phyloP scores from a whole-genome alignment of 2,888 invertebrate genomes.

The Spilarctia lutea region DNA sequence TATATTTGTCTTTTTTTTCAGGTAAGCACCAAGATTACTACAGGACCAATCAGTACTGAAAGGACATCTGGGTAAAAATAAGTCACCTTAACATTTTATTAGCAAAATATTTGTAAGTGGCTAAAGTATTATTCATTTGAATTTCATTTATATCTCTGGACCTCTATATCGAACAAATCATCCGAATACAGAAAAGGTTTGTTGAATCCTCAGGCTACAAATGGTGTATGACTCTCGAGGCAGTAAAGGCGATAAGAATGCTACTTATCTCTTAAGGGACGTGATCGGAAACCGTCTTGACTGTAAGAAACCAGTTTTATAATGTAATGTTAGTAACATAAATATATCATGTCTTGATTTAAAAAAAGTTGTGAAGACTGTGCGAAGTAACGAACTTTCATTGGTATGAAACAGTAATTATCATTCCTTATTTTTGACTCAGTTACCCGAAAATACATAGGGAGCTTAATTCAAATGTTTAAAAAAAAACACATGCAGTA shows the following conservation, averaged over 20 bases:
- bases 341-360: not conserved
- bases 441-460: too few species aligned
- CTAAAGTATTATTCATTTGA: not conserved
- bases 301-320: not conserved
- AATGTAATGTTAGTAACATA: not conserved
- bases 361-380: not conserved
- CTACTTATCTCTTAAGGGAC: conserved; percentile 13
- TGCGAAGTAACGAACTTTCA: too few species aligned
- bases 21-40: conserved; percentile 28
- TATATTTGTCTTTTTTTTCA: conserved; percentile 20
- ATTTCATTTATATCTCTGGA: not conserved
- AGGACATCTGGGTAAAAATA: not conserved
- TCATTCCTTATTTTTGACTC: too few species aligned
- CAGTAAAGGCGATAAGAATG: conserved; percentile 8
- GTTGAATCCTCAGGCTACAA: conserved; percentile 6
- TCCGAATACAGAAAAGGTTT: conserved; percentile 8
- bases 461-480: too few species aligned
- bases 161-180: conserved; percentile 7
- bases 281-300: conserved; percentile 11
- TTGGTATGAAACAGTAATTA: too few species aligned
- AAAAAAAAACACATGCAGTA: too few species aligned
- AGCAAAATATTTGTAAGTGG: not conserved
- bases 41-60: not conserved
- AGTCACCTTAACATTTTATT: not conserved
- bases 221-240: conserved; percentile 11